These are phyloP conservation scores for Muricea muricata DNA, from an alignment of 92 coral and sea anemone species.

Conservation along the genomic window DNA sequence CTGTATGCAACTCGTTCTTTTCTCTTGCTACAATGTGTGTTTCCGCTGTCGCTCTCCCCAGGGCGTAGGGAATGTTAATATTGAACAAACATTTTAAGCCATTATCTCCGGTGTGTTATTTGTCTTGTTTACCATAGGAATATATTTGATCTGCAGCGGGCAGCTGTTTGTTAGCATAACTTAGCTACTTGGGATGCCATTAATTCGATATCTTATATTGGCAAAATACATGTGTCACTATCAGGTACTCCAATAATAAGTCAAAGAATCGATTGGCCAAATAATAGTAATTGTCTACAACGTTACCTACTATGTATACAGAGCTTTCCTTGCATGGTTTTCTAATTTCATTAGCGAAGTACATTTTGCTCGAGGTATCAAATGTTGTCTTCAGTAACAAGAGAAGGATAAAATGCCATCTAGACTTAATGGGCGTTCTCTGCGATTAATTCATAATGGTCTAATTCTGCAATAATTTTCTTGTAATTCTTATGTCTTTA, in stretches of 20 bases:
- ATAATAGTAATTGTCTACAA: neutral
- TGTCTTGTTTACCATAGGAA: constrained; percentile 10
- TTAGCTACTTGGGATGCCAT: constrained; percentile 31
- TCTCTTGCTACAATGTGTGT: neutral
- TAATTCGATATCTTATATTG: neutral
- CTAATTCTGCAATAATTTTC: neutral
- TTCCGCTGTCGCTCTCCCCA: neutral
- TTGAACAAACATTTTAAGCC: neutral
- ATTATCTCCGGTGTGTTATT: neutral
- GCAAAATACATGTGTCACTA: neutral
- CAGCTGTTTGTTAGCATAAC: constrained; percentile 21
- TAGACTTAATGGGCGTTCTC: neutral
- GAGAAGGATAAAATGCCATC: no score
- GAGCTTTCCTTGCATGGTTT: no score
- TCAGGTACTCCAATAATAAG: neutral
- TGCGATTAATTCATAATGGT: neutral
- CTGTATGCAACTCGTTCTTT: neutral
- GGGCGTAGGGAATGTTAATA: constrained; percentile 1
- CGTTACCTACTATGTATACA: neutral
- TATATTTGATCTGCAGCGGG: constrained; percentile 7
- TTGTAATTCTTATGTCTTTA: neutral
- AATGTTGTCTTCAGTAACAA: neutral
- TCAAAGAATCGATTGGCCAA: neutral
- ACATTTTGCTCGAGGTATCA: no score
- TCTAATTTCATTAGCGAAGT: no score